Conservation (phyloP, 2,113 vertebrate genomes). For the Gnathonemus longibarbis region DNA sequence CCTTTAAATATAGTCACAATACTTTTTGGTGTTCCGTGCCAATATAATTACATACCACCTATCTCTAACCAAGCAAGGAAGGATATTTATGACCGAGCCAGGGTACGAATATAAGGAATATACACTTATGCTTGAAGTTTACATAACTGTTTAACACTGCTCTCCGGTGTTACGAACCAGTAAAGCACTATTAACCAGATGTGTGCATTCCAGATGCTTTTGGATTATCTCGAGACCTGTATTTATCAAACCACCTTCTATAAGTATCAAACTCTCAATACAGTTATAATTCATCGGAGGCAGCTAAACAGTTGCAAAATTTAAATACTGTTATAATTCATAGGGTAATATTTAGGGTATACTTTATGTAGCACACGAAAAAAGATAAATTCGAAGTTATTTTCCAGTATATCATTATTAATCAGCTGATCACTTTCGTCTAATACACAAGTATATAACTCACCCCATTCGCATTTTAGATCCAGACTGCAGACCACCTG, state of each 20-base stretch:
- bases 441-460: slow-evolving; percentile 37
- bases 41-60: neutral
- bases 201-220: neutral
- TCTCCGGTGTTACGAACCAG: neutral
- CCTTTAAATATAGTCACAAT: neutral
- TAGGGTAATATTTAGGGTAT: neutral
- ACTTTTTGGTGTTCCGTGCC: neutral
- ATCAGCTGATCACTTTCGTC: neutral
- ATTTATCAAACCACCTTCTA: neutral
- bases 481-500: slow-evolving; percentile 67
- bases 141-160: neutral
- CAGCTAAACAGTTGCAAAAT: neutral
- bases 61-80: neutral
- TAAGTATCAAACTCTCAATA: neutral
- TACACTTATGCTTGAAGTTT: neutral
- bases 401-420: neutral
- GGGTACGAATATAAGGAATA: neutral
- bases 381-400: neutral
- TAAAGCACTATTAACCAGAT: neutral
- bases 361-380: neutral
- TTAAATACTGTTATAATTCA: neutral
- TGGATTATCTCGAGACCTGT: neutral
- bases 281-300: neutral
- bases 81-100: neutral
- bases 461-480: slow-evolving; percentile 72